These are phyloP conservation scores for Megaustenia siamemsis DNA, from an alignment of 2,888 invertebrate genomes.

Conservation along the genomic window DNA sequence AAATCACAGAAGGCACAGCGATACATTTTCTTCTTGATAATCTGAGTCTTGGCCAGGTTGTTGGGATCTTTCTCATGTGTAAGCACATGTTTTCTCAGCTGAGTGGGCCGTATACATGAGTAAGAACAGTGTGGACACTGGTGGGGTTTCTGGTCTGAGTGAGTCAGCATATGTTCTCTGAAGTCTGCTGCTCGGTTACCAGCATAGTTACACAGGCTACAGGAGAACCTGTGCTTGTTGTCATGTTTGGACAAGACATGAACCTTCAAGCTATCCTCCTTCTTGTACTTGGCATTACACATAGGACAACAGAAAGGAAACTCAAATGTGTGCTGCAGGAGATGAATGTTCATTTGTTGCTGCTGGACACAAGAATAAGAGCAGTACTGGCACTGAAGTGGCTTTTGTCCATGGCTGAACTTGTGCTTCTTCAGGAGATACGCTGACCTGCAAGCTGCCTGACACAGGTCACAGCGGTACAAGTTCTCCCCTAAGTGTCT, in stretches of 20 bases:
- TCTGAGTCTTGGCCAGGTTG: background rate
- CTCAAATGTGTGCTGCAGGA: slow-evolving; percentile 47
- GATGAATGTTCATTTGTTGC: slow-evolving; percentile 50
- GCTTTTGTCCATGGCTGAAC: slow-evolving; percentile 39
- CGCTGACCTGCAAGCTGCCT: slow-evolving; percentile 3
- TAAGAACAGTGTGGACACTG: slow-evolving; percentile 50
- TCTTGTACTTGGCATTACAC: slow-evolving; percentile 53
- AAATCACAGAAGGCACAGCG: slow-evolving; percentile 50
- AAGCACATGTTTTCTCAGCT: slow-evolving; percentile 41
- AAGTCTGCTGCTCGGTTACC: slow-evolving; percentile 54
- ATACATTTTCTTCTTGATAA: slow-evolving; percentile 39
- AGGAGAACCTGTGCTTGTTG: slow-evolving; percentile 29
- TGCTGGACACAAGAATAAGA: slow-evolving; percentile 47
- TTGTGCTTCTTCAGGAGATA: slow-evolving; percentile 50
- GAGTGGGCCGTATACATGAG: slow-evolving; percentile 43
- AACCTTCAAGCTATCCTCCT: slow-evolving; percentile 48
- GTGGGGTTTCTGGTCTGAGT: slow-evolving; percentile 46
- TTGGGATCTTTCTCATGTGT: slow-evolving; percentile 36
- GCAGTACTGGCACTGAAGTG: slow-evolving; percentile 49
- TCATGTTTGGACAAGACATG: slow-evolving; percentile 45
- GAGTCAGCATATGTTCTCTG: slow-evolving; percentile 50
- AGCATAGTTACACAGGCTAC: slow-evolving; percentile 48
- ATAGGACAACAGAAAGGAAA: slow-evolving; percentile 47
- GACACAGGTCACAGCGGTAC: slow-evolving; percentile 46
- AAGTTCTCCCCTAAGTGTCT: slow-evolving; percentile 35